These are phyloP conservation scores for Cricetomys ansorgei DNA, from an alignment of 2,113 vertebrate genomes.

Conservation along the genomic window DNA sequence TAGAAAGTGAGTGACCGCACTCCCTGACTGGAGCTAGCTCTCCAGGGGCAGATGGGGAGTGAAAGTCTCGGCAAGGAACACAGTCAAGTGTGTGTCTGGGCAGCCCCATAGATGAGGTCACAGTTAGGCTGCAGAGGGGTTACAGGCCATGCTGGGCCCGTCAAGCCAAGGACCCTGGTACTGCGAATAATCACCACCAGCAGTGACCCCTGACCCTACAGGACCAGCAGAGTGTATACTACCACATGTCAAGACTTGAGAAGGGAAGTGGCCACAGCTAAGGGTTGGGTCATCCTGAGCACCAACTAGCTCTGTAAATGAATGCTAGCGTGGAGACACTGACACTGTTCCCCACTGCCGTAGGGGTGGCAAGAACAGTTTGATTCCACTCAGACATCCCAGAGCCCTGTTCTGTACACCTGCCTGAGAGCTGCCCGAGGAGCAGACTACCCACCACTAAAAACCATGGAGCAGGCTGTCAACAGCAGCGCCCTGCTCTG, in stretches of 20 bases:
- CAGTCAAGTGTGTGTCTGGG: neutral
- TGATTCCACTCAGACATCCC: too few species aligned
- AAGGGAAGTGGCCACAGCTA: neutral
- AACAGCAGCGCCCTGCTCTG: neutral
- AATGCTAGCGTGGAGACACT: rapidly evolving
- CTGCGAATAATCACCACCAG: neutral
- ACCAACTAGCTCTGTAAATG: too few species aligned
- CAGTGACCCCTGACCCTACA: neutral
- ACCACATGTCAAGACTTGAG: neutral
- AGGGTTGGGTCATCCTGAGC: neutral
- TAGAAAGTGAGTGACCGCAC: too few species aligned
- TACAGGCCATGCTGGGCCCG: neutral
- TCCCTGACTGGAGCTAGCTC: neutral
- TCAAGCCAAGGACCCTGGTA: neutral
- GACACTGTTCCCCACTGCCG: rapidly evolving
- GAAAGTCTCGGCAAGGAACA: neutral
- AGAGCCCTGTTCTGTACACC: neutral
- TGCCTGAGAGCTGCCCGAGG: neutral
- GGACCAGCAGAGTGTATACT: neutral
- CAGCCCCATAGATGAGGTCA: neutral
- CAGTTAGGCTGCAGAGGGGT: neutral
- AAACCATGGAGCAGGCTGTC: rapidly evolving
- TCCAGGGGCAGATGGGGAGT: neutral
- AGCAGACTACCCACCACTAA: neutral
- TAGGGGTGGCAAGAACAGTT: neutral